Base-by-base conservation (phyloP, 2,888 invertebrate genomes). In the Sesamia inferens region DNA sequence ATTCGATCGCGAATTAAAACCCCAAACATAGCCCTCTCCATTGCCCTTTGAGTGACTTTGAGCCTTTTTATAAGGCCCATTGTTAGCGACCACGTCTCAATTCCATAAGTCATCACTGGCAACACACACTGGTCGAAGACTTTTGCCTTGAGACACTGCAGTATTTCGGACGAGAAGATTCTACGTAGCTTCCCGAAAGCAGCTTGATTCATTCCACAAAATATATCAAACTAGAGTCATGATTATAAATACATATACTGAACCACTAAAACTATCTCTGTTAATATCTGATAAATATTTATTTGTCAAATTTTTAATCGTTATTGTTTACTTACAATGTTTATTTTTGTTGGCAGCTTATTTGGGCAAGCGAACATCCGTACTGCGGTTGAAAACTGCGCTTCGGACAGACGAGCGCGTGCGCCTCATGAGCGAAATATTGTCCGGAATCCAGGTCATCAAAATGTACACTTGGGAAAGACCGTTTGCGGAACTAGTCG, bases 391-490 rank as follows among this genome's bases (percentile, higher is more conserved):
- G 84, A 97, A 97, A 89, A 99, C 98, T 0, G 99, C 99, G 0
- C 93, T 97, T 22, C 97, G 98, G 78, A 99, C 99, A 0, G 99
- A 99, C 93, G 98, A 98, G 91, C 97, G 99, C 70, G 98, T 99
- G 13, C 97, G 98, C 10, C 96, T 99, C 66, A 99, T 99, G 97
- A 99, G 98, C 89, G 99, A 99, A 94, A 96, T 96, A 76, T 97
- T 99, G 55, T 97, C 97, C 14, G 98, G 98, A 0, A 98, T 99
- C 88, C 97, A 98, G 89, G 98, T 98, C 22, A 98, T 99, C 89
- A 99, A 99, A 95, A 98, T 99, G 98, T 99, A 98, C 92, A 98
- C 98, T 0, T 99, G 99, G 98, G 99, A 99, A 92, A 97, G 97
- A 84, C 98, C 98, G 0, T 99, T 99, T 89, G 97, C 97, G 2